phyloP scores from a whole-genome alignment of 2,797 vertebrate genomes.

The Alosa sapidissima region DNA sequence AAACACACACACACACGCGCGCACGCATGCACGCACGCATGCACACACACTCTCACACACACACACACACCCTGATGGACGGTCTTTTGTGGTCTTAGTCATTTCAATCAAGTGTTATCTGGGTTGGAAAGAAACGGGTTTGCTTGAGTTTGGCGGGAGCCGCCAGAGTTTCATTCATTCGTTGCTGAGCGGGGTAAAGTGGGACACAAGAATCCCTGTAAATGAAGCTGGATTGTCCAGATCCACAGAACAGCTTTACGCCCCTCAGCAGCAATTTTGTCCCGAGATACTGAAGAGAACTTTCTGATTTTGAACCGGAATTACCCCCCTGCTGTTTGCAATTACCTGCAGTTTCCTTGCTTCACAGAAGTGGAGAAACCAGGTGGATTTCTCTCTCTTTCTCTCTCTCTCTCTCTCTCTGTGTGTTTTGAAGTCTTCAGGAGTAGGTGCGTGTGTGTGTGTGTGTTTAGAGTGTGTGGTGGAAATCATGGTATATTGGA shows the following conservation, averaged over 20 bases:
- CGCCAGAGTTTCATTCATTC: neutral
- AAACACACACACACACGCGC: neutral
- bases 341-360: neutral
- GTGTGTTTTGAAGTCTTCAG: neutral
- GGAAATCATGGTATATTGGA: too few relatives aligned
- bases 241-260: neutral
- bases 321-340: neutral
- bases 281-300: neutral
- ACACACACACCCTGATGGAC: neutral
- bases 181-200: neutral
- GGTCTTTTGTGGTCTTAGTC: neutral
- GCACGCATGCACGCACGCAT: neutral
- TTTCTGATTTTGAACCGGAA: neutral
- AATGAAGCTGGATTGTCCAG: neutral
- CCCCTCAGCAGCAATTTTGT: neutral
- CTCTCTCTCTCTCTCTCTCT: neutral
- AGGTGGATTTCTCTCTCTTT: neutral
- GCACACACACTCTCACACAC: slow-evolving; percentile 12
- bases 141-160: neutral
- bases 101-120: neutral
- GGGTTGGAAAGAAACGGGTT: neutral
- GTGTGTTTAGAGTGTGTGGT: neutral
- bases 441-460: neutral
- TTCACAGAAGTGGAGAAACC: neutral
- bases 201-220: neutral